Percentiles rank a stretch among this genome's conserved stretches.
These are phyloP conservation scores for Mya arenaria DNA, from an alignment of 1,140 invertebrate species.

Conservation along the genomic window DNA sequence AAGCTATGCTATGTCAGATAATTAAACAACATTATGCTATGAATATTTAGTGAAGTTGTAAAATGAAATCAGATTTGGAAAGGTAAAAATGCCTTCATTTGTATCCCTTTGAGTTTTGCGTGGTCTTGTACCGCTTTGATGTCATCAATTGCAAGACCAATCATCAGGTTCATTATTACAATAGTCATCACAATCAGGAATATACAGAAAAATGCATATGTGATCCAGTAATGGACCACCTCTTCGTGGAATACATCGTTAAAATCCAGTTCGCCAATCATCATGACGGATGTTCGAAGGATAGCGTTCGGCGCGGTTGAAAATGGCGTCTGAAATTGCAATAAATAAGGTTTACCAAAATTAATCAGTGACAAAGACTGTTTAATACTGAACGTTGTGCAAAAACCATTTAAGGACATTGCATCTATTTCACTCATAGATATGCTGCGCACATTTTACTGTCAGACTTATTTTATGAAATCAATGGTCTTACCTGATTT, in stretches of 20 bases:
- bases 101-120: constrained; percentile 80
- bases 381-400: no score
- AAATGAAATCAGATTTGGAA: no score
- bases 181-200: constrained; percentile 81
- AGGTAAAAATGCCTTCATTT: constrained; percentile 83
- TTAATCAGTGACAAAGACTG: no score
- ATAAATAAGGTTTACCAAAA: no score
- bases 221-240: constrained; percentile 65
- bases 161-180: constrained; percentile 80
- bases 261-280: constrained; percentile 82
- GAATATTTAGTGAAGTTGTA: no score
- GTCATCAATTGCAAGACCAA: constrained; percentile 80
- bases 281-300: constrained; percentile 82
- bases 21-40: no score
- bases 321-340: constrained; percentile 79
- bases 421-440: no score
- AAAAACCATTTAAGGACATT: no score
- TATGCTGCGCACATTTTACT: no score
- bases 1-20: no score
- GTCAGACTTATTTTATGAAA: no score
- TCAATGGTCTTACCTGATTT: no score
- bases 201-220: constrained; percentile 78
- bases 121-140: constrained; percentile 81
- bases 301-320: constrained; percentile 70
- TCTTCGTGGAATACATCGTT: constrained; percentile 63